These are phyloP conservation scores for Amblyornis subalaris DNA, from an alignment of 2,113 vertebrate genomes.

Conservation along the genomic window DNA sequence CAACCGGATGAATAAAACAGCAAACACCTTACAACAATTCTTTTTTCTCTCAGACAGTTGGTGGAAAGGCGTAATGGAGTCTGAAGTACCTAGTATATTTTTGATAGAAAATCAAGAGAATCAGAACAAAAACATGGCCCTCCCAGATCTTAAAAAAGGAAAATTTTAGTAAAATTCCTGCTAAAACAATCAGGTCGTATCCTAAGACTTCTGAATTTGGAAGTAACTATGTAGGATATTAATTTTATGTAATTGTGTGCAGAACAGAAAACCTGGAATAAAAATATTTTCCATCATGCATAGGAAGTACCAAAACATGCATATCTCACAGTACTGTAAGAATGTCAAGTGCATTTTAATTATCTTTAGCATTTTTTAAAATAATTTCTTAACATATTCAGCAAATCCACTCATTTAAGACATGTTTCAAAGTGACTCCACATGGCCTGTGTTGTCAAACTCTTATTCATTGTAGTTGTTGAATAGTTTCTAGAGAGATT, in stretches of 20 bases:
- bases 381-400: not conserved
- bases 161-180: not conserved
- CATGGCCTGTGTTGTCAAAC: not conserved
- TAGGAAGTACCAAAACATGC: not conserved
- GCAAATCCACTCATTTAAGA: not conserved
- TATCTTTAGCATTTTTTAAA: rapidly evolving
- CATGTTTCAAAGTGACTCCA: not conserved
- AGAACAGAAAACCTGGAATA: not conserved
- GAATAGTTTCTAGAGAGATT: not conserved
- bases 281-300: not conserved
- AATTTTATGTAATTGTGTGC: not conserved
- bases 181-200: not conserved
- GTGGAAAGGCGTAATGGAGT: not conserved
- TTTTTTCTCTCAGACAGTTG: not conserved
- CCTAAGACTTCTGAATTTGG: not conserved
- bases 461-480: not conserved
- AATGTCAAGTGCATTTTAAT: not conserved
- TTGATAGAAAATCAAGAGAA: not conserved
- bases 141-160: not conserved
- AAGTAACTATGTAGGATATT: not conserved
- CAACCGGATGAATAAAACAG: not conserved
- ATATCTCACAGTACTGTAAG: not conserved
- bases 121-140: not conserved
- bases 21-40: not conserved
- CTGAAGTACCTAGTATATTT: not conserved